phyloP scores from a whole-genome alignment of 2,113 vertebrate species.

The Neotragus moschatus region DNA sequence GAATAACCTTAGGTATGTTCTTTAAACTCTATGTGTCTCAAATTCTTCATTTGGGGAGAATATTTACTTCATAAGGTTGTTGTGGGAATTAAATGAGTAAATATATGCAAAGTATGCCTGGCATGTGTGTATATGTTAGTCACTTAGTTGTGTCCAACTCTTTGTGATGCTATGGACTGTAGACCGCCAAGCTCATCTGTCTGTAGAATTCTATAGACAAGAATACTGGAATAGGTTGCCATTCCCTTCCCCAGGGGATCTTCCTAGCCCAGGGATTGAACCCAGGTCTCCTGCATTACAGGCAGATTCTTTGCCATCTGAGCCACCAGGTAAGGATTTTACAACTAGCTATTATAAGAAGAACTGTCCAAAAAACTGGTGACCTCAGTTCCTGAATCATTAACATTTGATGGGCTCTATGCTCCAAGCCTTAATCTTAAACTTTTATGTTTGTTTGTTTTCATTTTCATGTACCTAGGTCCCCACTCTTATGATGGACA shows the following conservation, averaged over 20 bases:
- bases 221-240: neutral
- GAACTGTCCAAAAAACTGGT: neutral
- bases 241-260: neutral
- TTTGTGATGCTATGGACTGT: neutral
- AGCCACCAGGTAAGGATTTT: neutral
- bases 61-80: neutral
- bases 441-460: neutral
- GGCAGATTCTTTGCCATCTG: neutral
- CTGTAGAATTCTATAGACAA: neutral
- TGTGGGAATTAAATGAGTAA: conserved; percentile 21
- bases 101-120: neutral
- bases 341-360: conserved; percentile 5
- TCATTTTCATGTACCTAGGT: conserved; percentile 82
- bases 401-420: neutral
- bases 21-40: conserved; percentile 12
- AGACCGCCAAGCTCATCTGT: neutral
- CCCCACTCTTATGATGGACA: conserved; percentile 95
- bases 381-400: neutral
- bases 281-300: neutral
- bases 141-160: neutral
- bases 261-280: neutral
- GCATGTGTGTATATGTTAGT: neutral
- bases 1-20: neutral
- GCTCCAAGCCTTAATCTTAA: neutral
- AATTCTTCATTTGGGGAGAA: neutral